Percentiles rank a stretch among this genome's conserved stretches.
phyloP scores from a whole-genome alignment of 2,113 vertebrate species.

The Sorex fumeus region DNA sequence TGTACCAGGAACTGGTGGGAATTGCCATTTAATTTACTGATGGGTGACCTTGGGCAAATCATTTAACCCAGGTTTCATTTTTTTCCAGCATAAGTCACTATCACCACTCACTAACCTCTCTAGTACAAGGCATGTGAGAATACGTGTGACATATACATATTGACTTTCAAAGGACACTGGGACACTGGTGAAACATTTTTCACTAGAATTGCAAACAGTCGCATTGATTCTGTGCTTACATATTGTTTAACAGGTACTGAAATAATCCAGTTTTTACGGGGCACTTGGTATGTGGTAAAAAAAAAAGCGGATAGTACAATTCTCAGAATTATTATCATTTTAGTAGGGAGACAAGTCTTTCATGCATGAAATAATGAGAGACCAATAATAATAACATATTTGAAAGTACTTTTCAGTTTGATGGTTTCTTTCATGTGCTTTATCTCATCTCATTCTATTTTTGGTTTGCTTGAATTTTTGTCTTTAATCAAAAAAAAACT shows the following conservation, averaged over 20 bases:
- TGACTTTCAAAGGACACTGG: background rate
- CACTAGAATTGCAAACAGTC: background rate
- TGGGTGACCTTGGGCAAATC: background rate
- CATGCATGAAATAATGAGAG: background rate
- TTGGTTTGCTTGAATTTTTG: no score
- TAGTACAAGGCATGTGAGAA: background rate
- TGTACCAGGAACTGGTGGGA: background rate
- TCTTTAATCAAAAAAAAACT: no score
- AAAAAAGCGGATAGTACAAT: background rate
- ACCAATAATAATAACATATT: background rate
- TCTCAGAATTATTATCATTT: background rate
- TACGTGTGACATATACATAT: background rate
- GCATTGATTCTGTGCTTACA: background rate
- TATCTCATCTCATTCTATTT: background rate
- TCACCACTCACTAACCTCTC: background rate
- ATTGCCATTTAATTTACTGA: slow-evolving; percentile 1
- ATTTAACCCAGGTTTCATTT: slow-evolving; percentile 10
- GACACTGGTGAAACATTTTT: background rate
- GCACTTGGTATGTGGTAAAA: background rate
- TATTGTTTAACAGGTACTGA: background rate
- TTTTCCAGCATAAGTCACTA: background rate
- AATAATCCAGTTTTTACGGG: background rate
- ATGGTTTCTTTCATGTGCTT: background rate
- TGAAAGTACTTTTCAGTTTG: background rate
- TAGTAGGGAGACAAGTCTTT: background rate